phyloP scores from a whole-genome alignment of 1,140 invertebrate genomes.

The Drosophila erecta region DNA sequence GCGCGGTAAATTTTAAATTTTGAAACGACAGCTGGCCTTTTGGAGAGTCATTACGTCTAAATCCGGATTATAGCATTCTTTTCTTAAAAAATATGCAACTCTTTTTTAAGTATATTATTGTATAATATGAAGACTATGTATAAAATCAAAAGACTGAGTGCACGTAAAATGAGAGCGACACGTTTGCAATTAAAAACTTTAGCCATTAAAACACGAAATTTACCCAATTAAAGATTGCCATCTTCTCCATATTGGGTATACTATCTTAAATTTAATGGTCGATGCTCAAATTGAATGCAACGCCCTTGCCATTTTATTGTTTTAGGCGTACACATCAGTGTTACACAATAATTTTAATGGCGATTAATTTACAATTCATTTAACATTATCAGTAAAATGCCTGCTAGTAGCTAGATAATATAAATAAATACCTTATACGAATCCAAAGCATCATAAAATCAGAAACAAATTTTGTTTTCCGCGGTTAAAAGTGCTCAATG shows the following conservation, averaged over 20 bases:
- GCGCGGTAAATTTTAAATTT: neutral
- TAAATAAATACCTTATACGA: too few species aligned
- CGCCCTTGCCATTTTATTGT: constrained; percentile 16
- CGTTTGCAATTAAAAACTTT: constrained; percentile 9
- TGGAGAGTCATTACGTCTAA: neutral
- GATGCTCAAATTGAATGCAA: constrained; percentile 2
- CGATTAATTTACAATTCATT: neutral
- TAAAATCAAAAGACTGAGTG: neutral
- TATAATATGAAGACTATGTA: neutral
- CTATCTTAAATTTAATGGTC: constrained; percentile 12
- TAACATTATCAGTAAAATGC: too few species aligned
- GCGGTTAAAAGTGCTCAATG: neutral
- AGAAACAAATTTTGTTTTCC: neutral
- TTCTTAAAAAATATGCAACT: neutral
- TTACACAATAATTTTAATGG: constrained; percentile 1
- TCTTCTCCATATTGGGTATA: constrained; percentile 14
- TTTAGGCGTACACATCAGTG: neutral
- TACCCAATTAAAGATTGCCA: constrained; percentile 19
- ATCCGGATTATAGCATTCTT: neutral
- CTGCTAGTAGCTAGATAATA: too few species aligned
- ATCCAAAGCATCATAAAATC: neutral
- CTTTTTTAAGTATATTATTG: neutral
- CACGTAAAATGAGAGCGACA: neutral
- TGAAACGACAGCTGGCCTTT: neutral
- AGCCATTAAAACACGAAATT: constrained; percentile 6